A percentile compares a stretch with the other conserved stretches of the same genome.
These are phyloP conservation scores for Belgica antarctica DNA, from an alignment of 2,888 invertebrate genomes.

Conservation along the genomic window DNA sequence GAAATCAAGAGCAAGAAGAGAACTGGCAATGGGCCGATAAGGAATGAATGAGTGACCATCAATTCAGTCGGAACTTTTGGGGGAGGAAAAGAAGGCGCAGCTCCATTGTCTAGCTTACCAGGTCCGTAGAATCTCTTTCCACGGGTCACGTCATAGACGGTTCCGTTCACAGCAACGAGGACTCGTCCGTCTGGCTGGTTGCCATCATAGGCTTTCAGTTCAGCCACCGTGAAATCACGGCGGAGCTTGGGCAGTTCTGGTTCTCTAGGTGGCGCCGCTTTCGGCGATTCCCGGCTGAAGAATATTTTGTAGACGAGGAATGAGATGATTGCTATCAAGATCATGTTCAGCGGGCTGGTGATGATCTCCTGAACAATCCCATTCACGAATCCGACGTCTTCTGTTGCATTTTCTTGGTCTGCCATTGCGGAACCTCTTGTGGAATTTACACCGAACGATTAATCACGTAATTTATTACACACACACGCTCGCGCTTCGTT, in stretches of 20 bases:
- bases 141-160: conserved; percentile 90
- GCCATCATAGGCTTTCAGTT: conserved; percentile 84
- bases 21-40: not conserved
- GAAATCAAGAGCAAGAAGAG: not conserved
- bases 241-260: conserved; percentile 77
- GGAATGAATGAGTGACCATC: not conserved
- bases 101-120: conserved; percentile 60
- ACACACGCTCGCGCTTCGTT: not conserved
- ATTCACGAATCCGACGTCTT: conserved; percentile 5
- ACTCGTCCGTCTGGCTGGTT: conserved; percentile 82
- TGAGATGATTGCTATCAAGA: conserved; percentile 66
- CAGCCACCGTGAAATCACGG: conserved; percentile 84
- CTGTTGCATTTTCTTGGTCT: not conserved
- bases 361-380: conserved; percentile 58
- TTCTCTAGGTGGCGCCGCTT: conserved; percentile 52
- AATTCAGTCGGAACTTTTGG: not conserved
- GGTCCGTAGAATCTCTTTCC: conserved; percentile 92
- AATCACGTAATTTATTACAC: conserved; percentile 3
- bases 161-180: conserved; percentile 89
- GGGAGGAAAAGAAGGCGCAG: not conserved
- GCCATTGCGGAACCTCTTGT: too few relatives aligned
- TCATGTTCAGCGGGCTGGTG: conserved; percentile 69
- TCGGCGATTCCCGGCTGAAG: conserved; percentile 54
- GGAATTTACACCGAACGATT: too few relatives aligned
- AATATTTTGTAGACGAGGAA: conserved; percentile 74